phyloP scores from a whole-genome alignment of 2,888 invertebrate genomes.

The Argyresthia albistria region DNA sequence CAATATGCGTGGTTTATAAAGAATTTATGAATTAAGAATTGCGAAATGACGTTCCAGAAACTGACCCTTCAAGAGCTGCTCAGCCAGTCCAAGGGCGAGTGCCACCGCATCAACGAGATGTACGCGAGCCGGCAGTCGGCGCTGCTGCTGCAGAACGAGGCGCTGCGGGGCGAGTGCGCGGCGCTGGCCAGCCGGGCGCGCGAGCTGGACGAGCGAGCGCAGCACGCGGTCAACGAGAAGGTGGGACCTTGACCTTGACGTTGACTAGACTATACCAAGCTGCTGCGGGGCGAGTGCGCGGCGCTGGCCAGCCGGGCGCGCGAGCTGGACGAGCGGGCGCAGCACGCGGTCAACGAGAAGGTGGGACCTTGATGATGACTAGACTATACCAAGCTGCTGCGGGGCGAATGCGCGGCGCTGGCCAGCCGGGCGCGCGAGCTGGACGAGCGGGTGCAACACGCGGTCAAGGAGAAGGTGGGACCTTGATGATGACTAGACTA shows the following conservation, averaged over 20 bases:
- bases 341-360: not conserved
- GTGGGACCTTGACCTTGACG: too few species aligned
- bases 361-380: too few species aligned
- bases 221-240: not conserved
- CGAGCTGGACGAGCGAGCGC: constrained; percentile 32
- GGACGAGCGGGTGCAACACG: constrained; percentile 16
- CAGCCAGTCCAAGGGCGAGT: constrained; percentile 49
- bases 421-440: constrained; percentile 37
- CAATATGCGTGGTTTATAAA: too few species aligned
- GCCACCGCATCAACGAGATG: constrained; percentile 63
- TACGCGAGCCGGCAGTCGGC: constrained; percentile 48
- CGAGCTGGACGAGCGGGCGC: constrained; percentile 32
- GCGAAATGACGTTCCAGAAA: constrained; percentile 45
- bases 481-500: too few species aligned
- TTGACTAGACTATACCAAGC: too few species aligned
- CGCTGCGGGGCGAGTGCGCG: constrained; percentile 34
- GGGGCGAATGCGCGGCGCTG: constrained; percentile 38
- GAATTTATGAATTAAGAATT: too few species aligned
- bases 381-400: too few species aligned
- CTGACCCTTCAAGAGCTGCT: constrained; percentile 44
- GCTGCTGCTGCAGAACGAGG: constrained; percentile 45
- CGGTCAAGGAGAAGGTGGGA: not conserved
- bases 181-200: constrained; percentile 33
- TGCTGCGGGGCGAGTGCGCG: constrained; percentile 28
- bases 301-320: constrained; percentile 33